Evolutionary conservation across 2,888 invertebrate species (phyloP).

Genomic region (Ellobium chinense): DNA sequence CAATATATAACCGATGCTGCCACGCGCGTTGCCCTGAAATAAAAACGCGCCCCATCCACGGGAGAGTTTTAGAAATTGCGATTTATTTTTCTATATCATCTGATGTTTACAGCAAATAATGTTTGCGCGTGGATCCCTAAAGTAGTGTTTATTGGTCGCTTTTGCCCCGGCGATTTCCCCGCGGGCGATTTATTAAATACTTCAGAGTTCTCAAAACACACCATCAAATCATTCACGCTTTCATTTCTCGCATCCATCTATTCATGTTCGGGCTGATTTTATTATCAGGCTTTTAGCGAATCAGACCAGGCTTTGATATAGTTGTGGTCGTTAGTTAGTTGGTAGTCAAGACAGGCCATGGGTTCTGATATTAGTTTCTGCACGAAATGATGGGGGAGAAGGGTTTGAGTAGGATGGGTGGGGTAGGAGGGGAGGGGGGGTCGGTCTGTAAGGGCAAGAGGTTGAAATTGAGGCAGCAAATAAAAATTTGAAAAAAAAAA

Average conservation of each 20-base stretch:
- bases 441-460: no score
- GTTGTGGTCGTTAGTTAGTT: no score
- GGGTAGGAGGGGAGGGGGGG: not conserved
- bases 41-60: no score
- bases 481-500: not conserved
- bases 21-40: not conserved
- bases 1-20: slow-evolving; percentile 5
- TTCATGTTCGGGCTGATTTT: not conserved
- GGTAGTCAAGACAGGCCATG: no score
- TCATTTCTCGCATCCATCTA: not conserved
- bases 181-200: slow-evolving; percentile 36
- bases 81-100: slow-evolving; percentile 32
- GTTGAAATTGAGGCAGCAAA: no score
- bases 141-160: slow-evolving; percentile 34
- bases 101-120: slow-evolving; percentile 37
- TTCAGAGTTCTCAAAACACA: slow-evolving; percentile 14
- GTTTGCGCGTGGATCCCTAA: not conserved
- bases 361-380: not conserved
- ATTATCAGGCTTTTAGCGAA: slow-evolving; percentile 20
- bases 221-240: slow-evolving; percentile 16
- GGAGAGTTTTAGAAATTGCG: no score
- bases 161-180: slow-evolving; percentile 3
- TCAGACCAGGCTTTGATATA: not conserved
- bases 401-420: not conserved
- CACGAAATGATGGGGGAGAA: not conserved